Evolutionary conservation across 2,888 invertebrate species (phyloP), one percentile per base, ranked within the genome.

Genomic region (Imbricaverruca yamaguchii): DNA sequence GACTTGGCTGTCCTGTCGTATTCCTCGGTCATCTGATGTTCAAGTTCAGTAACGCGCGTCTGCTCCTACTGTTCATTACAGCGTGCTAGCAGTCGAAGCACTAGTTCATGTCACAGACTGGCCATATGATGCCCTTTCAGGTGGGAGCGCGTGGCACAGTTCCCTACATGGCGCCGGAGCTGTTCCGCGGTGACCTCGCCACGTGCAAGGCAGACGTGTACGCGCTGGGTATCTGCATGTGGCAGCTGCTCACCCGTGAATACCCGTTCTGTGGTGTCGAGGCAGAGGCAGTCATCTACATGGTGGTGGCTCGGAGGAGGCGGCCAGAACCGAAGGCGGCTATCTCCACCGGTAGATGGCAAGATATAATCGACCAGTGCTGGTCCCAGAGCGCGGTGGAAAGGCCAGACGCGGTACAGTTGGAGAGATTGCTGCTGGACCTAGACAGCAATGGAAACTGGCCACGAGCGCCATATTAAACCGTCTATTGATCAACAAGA

Each of bases 91-190:
- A 39, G 39, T 39, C 39, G 39, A 39, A 39, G 39, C 39, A 39
- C 39, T 1, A 39, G 39, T 4, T 39, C 4, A 39, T 39, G 39
- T 39, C 39, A 39, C 39, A 39, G 39, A 39, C 39, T 39, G 39
- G 39, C 39, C 39, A 1, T 39, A 39, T 39, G 4, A 39, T 39
- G 39, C 39, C 39, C 39, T 13, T 15, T 21, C 79, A 79, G 79
- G 23, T 9, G 11, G 25, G 25, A 0, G 57, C 21, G 7, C 79
- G 79, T 23, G 79, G 79, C 56, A 79, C 79, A 9, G 79, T 79
- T 12, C 79, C 79, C n/a, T 79, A 79, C 79, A 79, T 79, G 79
- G 79, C 79, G n/a, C 79, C 79, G 7, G 79, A 79, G 79, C 79
- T 79, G 57, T 79, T 79, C 79, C 23, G 79, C 56, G 79, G 79